Evolutionary conservation across 2,888 invertebrate genomes (phyloP).

Genomic region (Tyria jacobaeae): DNA sequence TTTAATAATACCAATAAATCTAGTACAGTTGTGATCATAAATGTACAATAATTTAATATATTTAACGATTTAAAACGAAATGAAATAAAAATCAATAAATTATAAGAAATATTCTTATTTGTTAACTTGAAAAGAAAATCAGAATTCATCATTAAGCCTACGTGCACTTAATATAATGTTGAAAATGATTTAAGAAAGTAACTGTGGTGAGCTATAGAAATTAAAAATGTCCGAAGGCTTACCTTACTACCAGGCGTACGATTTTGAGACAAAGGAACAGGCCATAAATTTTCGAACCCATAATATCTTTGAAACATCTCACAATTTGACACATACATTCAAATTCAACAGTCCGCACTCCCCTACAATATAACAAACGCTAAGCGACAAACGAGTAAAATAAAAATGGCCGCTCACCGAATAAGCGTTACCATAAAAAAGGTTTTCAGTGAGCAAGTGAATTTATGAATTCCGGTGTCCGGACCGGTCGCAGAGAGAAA

Average conservation of each 20-base stretch:
- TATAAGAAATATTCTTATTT: no score
- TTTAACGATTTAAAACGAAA: no score
- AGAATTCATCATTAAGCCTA: no score
- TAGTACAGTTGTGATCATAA: no score
- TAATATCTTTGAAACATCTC: slow-evolving; percentile 7
- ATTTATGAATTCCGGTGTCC: slow-evolving; percentile 86
- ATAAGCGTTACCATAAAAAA: slow-evolving; percentile 85
- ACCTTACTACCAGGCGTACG: neutral
- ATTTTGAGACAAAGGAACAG: slow-evolving; percentile 1
- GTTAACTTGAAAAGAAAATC: no score
- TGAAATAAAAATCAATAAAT: no score
- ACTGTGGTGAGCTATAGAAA: no score
- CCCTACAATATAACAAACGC: slow-evolving; percentile 60
- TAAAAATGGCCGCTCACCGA: slow-evolving; percentile 80
- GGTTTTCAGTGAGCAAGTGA: slow-evolving; percentile 86
- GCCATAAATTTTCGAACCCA: slow-evolving; percentile 5
- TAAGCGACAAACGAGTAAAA: slow-evolving; percentile 78
- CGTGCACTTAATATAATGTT: no score
- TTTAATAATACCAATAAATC: no score
- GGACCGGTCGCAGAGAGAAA: slow-evolving; percentile 53
- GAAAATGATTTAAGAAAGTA: no score
- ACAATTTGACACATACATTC: slow-evolving; percentile 37
- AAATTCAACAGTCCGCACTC: slow-evolving; percentile 30
- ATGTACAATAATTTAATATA: no score
- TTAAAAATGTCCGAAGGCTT: neutral